Evolutionary conservation across 1,140 invertebrate species (phyloP), one percentile per base, ranked within the genome.

Genomic region (Zaprionus taronus): DNA sequence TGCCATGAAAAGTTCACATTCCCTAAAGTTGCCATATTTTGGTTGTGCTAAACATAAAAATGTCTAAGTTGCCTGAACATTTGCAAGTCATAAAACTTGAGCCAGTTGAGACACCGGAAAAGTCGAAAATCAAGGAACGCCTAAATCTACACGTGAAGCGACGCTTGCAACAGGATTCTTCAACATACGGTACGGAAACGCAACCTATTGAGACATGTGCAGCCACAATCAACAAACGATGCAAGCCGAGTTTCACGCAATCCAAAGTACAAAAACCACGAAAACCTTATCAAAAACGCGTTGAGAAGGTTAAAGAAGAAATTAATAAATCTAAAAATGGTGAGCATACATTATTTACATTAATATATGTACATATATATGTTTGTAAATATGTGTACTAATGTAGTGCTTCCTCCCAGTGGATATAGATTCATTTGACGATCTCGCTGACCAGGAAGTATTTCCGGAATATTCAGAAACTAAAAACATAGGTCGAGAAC

Each of bases 101-200:
- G 31, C 77, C 73, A 22, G 67, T 66, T 3, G 53, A 26, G 1
- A 72, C 80, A 9, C 61, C 69, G 5, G 80, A 80, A 20, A 82
- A 82, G 4, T 47, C 53, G 9, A 84, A 85, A 36, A 91, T 85
- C 3, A 92, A 91, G 60, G 91, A 92, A n/a, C 91, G 91, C 0
- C 31, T 92, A 14, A 91, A 92, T 71, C 60, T 91, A 28, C 91
- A 92, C 58, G 91, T 92, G 1, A 92, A 92, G 67, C 78, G 91
- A 1, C 81, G 91, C 9, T 53, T 92, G 11, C 89, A 89, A 49
- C 89, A 89, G 44, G 84, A 91, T 41, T 17, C 56, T 1, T 73
- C 83, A 20, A 47, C 34, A 7, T 26, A 68, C 55, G 56, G 38
- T 6, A 61, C 80, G 38, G 73, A 57, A 72, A 36, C 55, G n/a